Evolutionary conservation across 2,888 invertebrate genomes (phyloP).

Genomic region (Dynastes hyllus): DNA sequence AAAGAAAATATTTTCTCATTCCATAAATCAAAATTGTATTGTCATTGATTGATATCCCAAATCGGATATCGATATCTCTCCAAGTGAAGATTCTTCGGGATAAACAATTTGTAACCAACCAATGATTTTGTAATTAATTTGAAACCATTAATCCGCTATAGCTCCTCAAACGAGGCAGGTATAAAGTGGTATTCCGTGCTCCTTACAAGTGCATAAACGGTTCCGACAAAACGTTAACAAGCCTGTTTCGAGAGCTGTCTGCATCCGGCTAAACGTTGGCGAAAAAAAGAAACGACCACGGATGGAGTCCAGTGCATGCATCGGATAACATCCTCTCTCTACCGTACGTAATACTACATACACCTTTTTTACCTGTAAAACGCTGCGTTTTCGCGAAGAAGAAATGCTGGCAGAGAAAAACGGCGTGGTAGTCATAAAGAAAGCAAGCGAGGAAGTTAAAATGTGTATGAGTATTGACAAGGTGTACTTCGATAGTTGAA

Average conservation of each 20-base stretch:
- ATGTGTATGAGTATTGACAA: too few species aligned
- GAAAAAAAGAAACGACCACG: not conserved
- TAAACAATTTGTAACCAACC: too few species aligned
- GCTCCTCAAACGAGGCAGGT: not conserved
- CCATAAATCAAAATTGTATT: too few species aligned
- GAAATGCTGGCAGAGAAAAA: not conserved
- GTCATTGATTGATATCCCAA: too few species aligned
- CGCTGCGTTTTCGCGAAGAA: not conserved
- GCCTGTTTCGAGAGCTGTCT: slow-evolving; percentile 21
- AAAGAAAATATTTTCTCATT: too few species aligned
- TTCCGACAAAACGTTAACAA: slow-evolving; percentile 23
- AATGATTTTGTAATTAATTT: too few species aligned
- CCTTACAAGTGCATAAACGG: slow-evolving; percentile 8
- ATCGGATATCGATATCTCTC: too few species aligned
- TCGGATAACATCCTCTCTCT: slow-evolving; percentile 6
- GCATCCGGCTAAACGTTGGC: slow-evolving; percentile 17
- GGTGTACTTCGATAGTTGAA: too few species aligned
- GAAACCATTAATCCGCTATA: too few species aligned
- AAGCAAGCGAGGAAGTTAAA: too few species aligned
- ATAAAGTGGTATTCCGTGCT: slow-evolving; percentile 2
- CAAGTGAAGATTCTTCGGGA: too few species aligned
- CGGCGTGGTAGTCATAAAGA: too few species aligned
- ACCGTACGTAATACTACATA: not conserved
- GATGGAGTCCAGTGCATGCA: not conserved
- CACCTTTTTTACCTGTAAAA: not conserved